phyloP scores from a whole-genome alignment of 2,797 vertebrate species.

The Melanotaenia parkinsoni region DNA sequence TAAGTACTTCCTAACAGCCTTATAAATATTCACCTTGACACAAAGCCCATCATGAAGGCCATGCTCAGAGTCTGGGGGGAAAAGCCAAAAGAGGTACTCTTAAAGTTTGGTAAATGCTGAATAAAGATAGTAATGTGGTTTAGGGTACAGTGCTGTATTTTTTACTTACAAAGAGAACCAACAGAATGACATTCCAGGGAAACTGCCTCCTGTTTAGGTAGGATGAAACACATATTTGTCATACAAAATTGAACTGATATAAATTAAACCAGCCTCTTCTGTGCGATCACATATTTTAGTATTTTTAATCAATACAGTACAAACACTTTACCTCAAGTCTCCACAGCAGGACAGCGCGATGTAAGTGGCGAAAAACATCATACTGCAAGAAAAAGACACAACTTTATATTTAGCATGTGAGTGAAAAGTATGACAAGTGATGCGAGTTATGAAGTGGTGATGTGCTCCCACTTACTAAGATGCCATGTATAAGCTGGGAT shows the following conservation, averaged over 20 bases:
- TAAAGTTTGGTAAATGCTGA: not conserved
- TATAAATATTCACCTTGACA: conserved; percentile 79
- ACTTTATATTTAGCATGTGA: not conserved
- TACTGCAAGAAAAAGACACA: conserved; percentile 66
- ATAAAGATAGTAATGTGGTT: not conserved
- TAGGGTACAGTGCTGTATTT: not conserved
- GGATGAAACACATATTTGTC: not conserved
- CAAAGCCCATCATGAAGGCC: conserved; percentile 84
- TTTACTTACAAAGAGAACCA: conserved; percentile 93
- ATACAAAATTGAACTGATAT: not conserved
- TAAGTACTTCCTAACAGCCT: not conserved
- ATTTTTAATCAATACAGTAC: not conserved
- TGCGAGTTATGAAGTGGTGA: not conserved
- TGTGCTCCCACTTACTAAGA: conserved; percentile 89
- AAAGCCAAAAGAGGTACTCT: conserved; percentile 3
- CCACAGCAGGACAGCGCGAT: conserved; percentile 91
- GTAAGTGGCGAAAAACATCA: conserved; percentile 91
- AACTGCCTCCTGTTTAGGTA: conserved; percentile 87
- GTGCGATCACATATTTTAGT: not conserved
- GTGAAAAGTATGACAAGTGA: not conserved
- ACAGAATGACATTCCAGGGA: conserved; percentile 92
- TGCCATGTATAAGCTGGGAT: conserved; percentile 90
- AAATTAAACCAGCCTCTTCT: not conserved
- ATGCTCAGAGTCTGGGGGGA: conserved; percentile 80
- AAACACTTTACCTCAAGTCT: conserved; percentile 85